phyloP scores from a whole-genome alignment of 2,113 vertebrate genomes.

The Haliaeetus leucogaster region DNA sequence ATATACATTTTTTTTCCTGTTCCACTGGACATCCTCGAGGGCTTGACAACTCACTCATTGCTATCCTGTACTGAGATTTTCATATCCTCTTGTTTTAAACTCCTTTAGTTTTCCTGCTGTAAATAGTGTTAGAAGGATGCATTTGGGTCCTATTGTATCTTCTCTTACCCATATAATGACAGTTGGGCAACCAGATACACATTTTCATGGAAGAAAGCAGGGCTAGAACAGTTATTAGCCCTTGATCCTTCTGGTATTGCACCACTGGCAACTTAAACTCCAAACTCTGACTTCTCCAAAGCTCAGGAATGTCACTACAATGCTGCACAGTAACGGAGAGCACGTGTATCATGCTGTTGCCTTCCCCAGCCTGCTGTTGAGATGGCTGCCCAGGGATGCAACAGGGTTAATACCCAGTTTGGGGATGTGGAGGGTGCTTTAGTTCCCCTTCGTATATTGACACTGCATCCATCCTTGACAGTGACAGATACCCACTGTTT shows the following conservation, averaged over 20 bases:
- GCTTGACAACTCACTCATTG: not conserved
- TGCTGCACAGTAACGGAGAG: accelerated
- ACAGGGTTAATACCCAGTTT: not conserved
- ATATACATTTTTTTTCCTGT: not conserved
- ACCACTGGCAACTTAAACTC: not conserved
- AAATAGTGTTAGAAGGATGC: not conserved
- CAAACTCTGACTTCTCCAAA: not conserved
- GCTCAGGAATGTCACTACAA: not conserved
- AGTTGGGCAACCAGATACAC: accelerated
- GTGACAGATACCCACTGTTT: not conserved
- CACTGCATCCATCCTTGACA: not conserved
- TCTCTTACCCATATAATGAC: not conserved
- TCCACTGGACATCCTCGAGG: not conserved
- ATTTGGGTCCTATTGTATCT: not conserved
- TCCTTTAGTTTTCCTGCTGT: not conserved
- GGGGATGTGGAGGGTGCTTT: not conserved
- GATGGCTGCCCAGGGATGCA: not conserved
- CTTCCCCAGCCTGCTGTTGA: not conserved
- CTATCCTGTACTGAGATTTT: not conserved
- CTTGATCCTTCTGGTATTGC: not conserved
- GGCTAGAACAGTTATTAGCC: not conserved
- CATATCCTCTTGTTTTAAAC: not conserved
- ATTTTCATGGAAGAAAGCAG: not conserved
- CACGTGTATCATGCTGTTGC: accelerated
- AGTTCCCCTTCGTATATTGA: not conserved